A percentile compares a stretch with the other conserved stretches of the same genome.
Conservation (phyloP, 2,797 vertebrate genomes). For the Enteromius unitaeniatus region DNA sequence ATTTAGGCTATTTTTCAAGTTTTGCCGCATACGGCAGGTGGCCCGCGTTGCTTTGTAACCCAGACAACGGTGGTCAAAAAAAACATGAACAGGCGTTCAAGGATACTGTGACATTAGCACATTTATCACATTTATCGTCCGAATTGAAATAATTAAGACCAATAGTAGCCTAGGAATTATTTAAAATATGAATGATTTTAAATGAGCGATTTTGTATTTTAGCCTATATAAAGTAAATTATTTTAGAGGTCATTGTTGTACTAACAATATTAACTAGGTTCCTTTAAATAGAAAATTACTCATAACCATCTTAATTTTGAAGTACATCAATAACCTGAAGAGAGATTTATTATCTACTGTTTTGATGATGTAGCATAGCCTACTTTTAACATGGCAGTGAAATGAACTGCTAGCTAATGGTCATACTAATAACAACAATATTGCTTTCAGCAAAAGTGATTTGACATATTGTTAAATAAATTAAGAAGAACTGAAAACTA, state of each 20-base stretch:
- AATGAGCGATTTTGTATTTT: background rate
- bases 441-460: background rate
- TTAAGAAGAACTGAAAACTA: background rate
- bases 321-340: background rate
- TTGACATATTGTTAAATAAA: background rate
- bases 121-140: background rate
- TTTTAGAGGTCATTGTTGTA: background rate
- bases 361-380: background rate
- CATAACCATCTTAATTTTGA: background rate
- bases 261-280: background rate
- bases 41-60: too few relatives aligned
- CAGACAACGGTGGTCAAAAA: too few relatives aligned
- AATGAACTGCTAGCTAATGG: background rate
- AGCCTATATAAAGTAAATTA: background rate
- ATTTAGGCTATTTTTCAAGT: background rate
- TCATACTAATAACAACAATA: background rate
- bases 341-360: background rate
- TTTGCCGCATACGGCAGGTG: constrained; percentile 24
- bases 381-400: background rate
- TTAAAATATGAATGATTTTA: background rate
- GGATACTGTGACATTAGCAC: background rate
- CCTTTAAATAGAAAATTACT: background rate
- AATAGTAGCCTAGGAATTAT: background rate
- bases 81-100: background rate
- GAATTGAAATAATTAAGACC: background rate